Evolutionary conservation across 1,140 invertebrate genomes (phyloP), one percentile per base, ranked within the genome.

Genomic region (Cotesia glomerata): DNA sequence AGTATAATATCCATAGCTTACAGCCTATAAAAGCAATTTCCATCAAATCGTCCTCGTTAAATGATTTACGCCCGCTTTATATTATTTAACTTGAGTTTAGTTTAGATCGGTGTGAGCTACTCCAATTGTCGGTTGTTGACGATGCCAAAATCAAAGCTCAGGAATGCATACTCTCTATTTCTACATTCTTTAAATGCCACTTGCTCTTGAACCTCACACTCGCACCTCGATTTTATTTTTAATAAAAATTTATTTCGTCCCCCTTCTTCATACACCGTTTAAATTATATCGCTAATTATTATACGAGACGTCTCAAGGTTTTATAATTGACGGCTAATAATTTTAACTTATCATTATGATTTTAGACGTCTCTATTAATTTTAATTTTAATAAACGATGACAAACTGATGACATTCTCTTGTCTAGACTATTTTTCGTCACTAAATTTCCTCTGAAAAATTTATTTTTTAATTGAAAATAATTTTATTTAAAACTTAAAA

Each of bases 141-240:
- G 71, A 14, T 80, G 78, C 77, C 80, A 81, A 75, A 72, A 78
- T 54, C n/a, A 58, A 62, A 67, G 71, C 54, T 14, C 35, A 35
- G 54, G 63, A 49, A 39, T 13, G 35, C 36, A 26, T 62, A 36
- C 39, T 49, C 36, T 58, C 64, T 67, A 67, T 72, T 72, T 67
- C 71, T 72, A 64, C 58, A 67, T 72, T 67, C 52, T 45, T 35
- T 34, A 39, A 26, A 26, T 16, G n/a, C 51, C 49, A 14, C 32
- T 45, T 45, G 65, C 13, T 64, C 68, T 78, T 79, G 78, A 79
- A 79, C 74, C 80, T 80, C 76, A 78, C 78, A 45, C 39, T 45
- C 79, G 76, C 64, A 51, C 35, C 67, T 45, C 71, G 35, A 61
- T 72, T 69, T 74, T 81, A 77, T 78, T 76, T 77, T 78, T 45